A percentile compares a stretch with the other conserved stretches of the same genome.
These are phyloP conservation scores for Eupithecia tripunctaria DNA, from an alignment of 2,888 invertebrate genomes.

Conservation along the genomic window DNA sequence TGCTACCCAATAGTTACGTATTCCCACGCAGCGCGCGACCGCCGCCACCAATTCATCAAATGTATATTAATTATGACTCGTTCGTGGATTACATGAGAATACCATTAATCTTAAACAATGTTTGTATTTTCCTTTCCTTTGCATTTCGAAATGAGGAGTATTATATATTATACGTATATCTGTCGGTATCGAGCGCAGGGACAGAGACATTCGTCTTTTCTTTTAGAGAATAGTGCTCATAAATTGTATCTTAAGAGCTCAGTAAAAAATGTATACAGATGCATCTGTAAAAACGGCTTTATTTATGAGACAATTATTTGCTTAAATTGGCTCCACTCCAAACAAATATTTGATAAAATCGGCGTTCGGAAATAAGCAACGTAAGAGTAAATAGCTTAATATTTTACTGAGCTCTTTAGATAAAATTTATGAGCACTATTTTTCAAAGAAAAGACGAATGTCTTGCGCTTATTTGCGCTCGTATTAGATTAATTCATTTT, in stretches of 20 bases:
- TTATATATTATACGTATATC: too few relatives aligned
- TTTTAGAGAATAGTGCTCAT: too few relatives aligned
- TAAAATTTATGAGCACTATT: neutral
- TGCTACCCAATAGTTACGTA: neutral
- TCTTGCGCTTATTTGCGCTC: neutral
- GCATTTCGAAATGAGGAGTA: neutral
- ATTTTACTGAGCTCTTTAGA: neutral
- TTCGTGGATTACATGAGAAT: neutral
- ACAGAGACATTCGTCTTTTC: too few relatives aligned
- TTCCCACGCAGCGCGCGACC: neutral
- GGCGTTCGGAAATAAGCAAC: neutral
- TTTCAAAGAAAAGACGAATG: neutral
- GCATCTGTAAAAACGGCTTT: constrained; percentile 13
- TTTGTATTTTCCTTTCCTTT: neutral
- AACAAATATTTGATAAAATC: constrained; percentile 17
- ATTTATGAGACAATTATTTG: constrained; percentile 22
- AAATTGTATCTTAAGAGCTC: too few relatives aligned
- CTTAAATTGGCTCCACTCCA: constrained; percentile 19
- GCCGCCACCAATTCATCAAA: neutral
- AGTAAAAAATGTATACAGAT: too few relatives aligned
- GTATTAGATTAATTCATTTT: neutral
- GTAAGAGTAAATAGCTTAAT: neutral
- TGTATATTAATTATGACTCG: constrained; percentile 4
- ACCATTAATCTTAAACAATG: neutral
- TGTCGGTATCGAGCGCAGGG: neutral